Percentiles rank a stretch among this genome's conserved stretches.
Evolutionary conservation across 37 sponge, comb jelly and placozoan genomes (phyloP).

Genomic region (Axinella damicornis): DNA sequence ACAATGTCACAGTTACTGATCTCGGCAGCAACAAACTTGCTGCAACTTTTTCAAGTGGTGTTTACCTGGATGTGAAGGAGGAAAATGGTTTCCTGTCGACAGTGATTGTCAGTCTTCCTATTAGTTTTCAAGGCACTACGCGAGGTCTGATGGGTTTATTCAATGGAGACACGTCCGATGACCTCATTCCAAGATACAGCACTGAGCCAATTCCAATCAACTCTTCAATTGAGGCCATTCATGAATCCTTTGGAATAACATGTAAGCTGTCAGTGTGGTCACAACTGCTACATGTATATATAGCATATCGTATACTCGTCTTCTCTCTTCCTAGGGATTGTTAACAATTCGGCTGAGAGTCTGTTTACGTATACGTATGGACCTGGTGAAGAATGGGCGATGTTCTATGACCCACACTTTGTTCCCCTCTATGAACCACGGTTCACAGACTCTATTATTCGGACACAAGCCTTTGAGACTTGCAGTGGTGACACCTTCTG

Average conservation of each 20-base stretch:
- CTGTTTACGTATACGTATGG: constrained; percentile 64
- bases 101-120: constrained; percentile 36
- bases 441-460: constrained; percentile 25
- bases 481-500: constrained; percentile 47
- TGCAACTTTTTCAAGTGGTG: constrained; percentile 52
- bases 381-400: constrained; percentile 28
- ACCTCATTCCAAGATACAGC: constrained; percentile 46
- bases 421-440: constrained; percentile 14
- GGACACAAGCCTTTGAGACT: neutral
- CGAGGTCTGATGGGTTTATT: constrained; percentile 71
- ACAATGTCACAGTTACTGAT: constrained; percentile 33
- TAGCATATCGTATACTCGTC: neutral
- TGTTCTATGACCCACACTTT: constrained; percentile 42
- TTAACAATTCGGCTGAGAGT: constrained; percentile 14
- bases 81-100: constrained; percentile 46
- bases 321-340: constrained; percentile 44
- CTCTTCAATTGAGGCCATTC: constrained; percentile 30
- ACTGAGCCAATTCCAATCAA: constrained; percentile 22
- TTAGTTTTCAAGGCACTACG: constrained; percentile 9
- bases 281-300: no score
- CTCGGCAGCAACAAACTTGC: constrained; percentile 21
- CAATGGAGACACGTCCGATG: constrained; percentile 70
- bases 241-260: constrained; percentile 53
- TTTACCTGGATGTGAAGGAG: constrained; percentile 15
- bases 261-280: constrained; percentile 53